phyloP scores from a whole-genome alignment of 2,888 invertebrate genomes.

The Drosophila lacicola region DNA sequence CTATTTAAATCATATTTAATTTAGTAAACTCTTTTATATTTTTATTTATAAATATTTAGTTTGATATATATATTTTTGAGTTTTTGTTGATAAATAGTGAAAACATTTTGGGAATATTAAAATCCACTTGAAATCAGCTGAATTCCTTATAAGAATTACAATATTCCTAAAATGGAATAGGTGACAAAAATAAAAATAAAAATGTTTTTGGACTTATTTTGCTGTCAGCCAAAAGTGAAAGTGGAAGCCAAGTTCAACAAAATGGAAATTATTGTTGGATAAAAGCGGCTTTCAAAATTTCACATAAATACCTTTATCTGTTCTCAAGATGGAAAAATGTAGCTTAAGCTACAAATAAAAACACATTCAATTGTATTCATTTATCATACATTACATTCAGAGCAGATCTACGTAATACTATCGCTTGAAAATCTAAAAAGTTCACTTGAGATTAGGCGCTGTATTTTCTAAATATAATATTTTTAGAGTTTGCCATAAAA shows the following conservation, averaged over 20 bases:
- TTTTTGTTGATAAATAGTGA: slow-evolving; percentile 21
- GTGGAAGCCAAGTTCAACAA: slow-evolving; percentile 8
- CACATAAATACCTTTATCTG: not conserved
- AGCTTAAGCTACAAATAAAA: too few species aligned
- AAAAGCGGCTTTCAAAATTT: slow-evolving; percentile 1
- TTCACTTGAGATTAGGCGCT: too few species aligned
- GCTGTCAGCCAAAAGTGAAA: slow-evolving; percentile 33
- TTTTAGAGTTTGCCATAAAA: too few species aligned
- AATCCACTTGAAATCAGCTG: not conserved
- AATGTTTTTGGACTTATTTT: slow-evolving; percentile 10
- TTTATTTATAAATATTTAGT: not conserved
- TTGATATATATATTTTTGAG: too few species aligned
- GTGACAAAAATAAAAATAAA: slow-evolving; percentile 11
- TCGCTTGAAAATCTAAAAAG: too few species aligned
- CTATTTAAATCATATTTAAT: too few species aligned
- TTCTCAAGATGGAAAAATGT: not conserved
- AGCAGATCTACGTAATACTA: too few species aligned
- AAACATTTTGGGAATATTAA: slow-evolving; percentile 25
- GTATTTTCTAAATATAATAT: too few species aligned
- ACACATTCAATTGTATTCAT: not conserved
- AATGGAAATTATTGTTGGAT: slow-evolving; percentile 10
- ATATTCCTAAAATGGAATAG: slow-evolving; percentile 29
- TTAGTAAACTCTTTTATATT: too few species aligned
- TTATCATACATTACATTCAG: too few species aligned
- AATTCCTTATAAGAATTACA: slow-evolving; percentile 27